A percentile compares a stretch with the other conserved stretches of the same genome.
Conservation (phyloP, 2,113 vertebrate species). For the Ceyx margarethae region DNA sequence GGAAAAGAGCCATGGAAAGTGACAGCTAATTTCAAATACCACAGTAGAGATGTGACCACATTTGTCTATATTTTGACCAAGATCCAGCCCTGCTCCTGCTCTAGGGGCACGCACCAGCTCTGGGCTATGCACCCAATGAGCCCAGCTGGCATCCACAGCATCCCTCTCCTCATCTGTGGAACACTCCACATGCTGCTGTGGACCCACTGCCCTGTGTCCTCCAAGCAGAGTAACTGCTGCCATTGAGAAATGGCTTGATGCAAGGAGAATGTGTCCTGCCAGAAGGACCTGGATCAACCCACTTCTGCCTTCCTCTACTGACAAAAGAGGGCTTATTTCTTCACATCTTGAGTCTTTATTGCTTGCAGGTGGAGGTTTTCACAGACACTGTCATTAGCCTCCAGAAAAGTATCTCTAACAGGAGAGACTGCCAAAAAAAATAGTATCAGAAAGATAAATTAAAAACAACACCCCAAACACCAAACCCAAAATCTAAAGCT, state of each 20-base stretch:
- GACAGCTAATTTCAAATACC: background rate
- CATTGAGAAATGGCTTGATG: background rate
- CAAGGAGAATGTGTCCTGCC: background rate
- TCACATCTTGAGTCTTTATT: background rate
- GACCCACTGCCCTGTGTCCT: accelerated
- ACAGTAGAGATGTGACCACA: background rate
- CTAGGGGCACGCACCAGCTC: accelerated
- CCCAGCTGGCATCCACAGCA: background rate
- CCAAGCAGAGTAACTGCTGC: background rate
- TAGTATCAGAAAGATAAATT: background rate
- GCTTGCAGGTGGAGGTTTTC: background rate
- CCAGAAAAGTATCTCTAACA: background rate
- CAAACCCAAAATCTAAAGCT: background rate
- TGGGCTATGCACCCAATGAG: accelerated
- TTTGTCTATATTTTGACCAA: background rate
- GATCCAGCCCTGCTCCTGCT: background rate
- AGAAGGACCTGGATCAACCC: background rate
- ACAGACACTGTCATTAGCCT: background rate
- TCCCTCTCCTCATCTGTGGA: background rate
- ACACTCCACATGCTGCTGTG: accelerated
- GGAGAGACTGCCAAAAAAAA: background rate
- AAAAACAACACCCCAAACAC: too few relatives aligned
- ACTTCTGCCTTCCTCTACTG: background rate
- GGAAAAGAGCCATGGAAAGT: background rate
- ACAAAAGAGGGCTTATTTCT: background rate